Evolutionary conservation across 2,797 vertebrate genomes (phyloP).

Genomic region (Paratrypauchen microcephalus): DNA sequence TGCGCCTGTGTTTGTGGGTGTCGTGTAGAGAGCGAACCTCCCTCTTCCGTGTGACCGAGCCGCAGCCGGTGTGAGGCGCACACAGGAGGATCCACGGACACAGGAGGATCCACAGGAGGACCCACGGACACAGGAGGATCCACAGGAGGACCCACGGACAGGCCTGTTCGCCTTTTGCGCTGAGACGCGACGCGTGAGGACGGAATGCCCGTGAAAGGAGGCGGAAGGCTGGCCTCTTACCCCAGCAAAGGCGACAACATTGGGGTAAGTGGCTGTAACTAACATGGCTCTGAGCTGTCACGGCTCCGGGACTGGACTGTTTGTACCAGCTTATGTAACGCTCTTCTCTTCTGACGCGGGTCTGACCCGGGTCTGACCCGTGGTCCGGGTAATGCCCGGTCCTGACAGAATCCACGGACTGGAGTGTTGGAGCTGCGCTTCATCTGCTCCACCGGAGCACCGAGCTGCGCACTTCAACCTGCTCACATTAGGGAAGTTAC

Average conservation of each 20-base stretch:
- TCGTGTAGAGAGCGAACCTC: conserved; percentile 25
- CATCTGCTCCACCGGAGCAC: not conserved
- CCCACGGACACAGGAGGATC: conserved; percentile 24
- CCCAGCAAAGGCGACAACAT: conserved; percentile 61
- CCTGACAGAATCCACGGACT: not conserved
- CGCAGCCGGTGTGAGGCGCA: conserved; percentile 7
- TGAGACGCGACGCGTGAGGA: conserved; percentile 17
- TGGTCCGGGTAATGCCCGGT: not conserved
- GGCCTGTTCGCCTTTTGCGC: not conserved
- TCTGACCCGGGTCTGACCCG: not conserved
- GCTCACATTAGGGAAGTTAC: too few relatives aligned
- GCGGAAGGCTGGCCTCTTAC: conserved; percentile 63
- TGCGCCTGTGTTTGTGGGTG: conserved; percentile 1
- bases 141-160: conserved; percentile 24
- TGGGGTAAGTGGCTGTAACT: conserved; percentile 43
- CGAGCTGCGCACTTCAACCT: too few relatives aligned
- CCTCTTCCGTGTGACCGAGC: conserved; percentile 20
- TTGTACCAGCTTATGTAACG: conserved; percentile 6
- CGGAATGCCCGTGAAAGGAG: conserved; percentile 75
- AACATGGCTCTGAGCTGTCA: not conserved
- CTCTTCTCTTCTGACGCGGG: not conserved
- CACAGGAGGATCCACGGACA: conserved; percentile 24
- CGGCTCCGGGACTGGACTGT: not conserved
- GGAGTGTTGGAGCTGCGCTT: not conserved
- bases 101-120: conserved; percentile 36